Percentiles rank a stretch among this genome's conserved stretches.
These are phyloP conservation scores for Entomyzon cyanotis DNA, from an alignment of 2,113 vertebrate genomes.

Conservation along the genomic window DNA sequence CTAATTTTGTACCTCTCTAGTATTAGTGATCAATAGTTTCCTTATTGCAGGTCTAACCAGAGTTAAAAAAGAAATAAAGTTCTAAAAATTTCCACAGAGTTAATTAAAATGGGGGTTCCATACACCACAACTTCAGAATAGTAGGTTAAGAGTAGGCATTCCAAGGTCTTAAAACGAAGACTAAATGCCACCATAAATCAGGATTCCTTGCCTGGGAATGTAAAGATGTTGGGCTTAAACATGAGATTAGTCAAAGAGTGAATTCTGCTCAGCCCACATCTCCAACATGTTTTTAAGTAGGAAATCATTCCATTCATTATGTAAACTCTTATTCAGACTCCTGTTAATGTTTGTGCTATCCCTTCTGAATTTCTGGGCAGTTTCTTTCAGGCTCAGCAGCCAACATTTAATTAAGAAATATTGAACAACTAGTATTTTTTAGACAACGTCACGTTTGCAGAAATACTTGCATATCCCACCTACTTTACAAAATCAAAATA, in stretches of 20 bases:
- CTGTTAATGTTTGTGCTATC: not conserved
- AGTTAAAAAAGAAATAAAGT: not conserved
- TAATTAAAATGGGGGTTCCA: not conserved
- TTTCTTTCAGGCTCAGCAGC: not conserved
- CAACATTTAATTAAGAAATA: slow-evolving; percentile 39
- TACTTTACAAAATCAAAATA: slow-evolving; percentile 21
- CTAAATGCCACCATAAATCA: not conserved
- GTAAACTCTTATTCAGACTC: not conserved
- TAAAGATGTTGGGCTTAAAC: not conserved
- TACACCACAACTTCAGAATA: not conserved
- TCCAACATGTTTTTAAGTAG: not conserved
- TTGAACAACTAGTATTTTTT: slow-evolving; percentile 23
- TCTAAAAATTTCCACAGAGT: not conserved
- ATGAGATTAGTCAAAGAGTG: not conserved
- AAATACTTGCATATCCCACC: slow-evolving; percentile 16
- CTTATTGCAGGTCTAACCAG: fast-evolving
- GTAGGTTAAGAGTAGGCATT: not conserved
- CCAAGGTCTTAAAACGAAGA: not conserved
- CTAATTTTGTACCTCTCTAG: not conserved
- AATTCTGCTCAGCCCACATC: not conserved
- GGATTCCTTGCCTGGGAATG: not conserved
- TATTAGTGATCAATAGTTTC: not conserved
- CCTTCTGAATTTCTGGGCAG: not conserved
- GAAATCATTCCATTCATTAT: not conserved
- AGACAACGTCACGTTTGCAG: not conserved